Percentiles rank a stretch among this genome's conserved stretches.
Evolutionary conservation across 2,797 vertebrate species (phyloP).

Genomic region (Trachops cirrhosus): DNA sequence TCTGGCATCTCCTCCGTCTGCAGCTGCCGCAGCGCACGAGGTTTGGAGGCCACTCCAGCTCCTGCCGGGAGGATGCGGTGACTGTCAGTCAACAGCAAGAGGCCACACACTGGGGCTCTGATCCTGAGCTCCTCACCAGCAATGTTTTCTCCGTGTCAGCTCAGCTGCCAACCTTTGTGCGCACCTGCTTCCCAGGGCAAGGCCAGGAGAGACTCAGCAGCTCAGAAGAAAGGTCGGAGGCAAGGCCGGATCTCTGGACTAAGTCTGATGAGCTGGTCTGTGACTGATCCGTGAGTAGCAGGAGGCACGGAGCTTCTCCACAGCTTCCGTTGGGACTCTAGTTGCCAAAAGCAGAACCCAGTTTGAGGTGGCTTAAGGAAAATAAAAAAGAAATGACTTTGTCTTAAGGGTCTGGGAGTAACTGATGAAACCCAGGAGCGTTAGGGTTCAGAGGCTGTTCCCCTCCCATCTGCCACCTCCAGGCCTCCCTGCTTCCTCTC

Average conservation of each 20-base stretch:
- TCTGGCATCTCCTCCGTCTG: not conserved
- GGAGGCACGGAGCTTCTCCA: not conserved
- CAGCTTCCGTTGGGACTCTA: not conserved
- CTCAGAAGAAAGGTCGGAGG: not conserved
- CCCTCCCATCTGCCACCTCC: not conserved
- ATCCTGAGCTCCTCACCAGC: conserved; percentile 20
- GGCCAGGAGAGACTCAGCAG: not conserved
- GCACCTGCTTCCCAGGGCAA: not conserved
- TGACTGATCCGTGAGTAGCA: not conserved
- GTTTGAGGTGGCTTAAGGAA: not conserved
- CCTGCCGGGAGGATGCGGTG: not conserved
- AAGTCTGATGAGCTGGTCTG: not conserved
- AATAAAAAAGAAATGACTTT: not conserved
- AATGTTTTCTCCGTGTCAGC: conserved; percentile 30
- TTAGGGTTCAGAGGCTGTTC: not conserved
- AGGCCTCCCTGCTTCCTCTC: not conserved
- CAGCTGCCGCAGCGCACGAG: not conserved
- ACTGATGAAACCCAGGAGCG: not conserved
- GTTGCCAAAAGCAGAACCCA: not conserved
- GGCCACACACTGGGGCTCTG: not conserved
- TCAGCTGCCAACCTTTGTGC: not conserved
- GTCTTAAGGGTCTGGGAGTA: not conserved
- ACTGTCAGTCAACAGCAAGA: conserved; percentile 49
- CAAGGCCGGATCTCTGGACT: not conserved
- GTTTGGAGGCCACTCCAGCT: not conserved